Percentiles rank a stretch among this genome's conserved stretches.
Conservation (phyloP, 2,888 invertebrate genomes). For the Steromphala cineraria region DNA sequence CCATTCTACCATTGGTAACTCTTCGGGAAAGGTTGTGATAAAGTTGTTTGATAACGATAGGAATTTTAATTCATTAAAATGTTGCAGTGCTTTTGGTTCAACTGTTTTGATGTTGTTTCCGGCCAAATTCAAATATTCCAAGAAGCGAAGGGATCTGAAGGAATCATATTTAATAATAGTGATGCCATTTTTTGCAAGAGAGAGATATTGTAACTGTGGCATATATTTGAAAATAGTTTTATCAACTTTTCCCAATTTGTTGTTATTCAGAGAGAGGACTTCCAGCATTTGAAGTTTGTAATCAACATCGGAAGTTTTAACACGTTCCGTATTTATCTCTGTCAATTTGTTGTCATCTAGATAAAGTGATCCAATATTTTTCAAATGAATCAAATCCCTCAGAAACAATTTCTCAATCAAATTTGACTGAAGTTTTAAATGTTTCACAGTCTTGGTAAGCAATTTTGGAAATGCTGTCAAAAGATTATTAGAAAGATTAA, state of each 20-base stretch:
- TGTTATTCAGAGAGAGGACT: constrained; percentile 23
- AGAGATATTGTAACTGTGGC: constrained; percentile 20
- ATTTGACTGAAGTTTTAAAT: constrained; percentile 27
- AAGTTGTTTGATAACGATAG: constrained; percentile 42
- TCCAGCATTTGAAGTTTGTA: constrained; percentile 10
- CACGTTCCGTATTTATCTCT: neutral
- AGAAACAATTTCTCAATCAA: constrained; percentile 16
- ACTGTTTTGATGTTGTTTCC: constrained; percentile 36
- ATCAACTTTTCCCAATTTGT: constrained; percentile 23
- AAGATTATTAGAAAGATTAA: constrained; percentile 40
- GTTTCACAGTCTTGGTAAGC: constrained; percentile 23
- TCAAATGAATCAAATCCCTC: neutral
- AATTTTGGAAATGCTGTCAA: constrained; percentile 25
- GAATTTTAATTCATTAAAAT: constrained; percentile 32
- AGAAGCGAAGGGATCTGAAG: constrained; percentile 24
- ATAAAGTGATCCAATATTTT: constrained; percentile 7
- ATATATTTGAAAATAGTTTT: neutral
- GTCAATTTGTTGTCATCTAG: constrained; percentile 23
- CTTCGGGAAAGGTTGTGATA: constrained; percentile 34
- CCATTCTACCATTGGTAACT: constrained; percentile 45
- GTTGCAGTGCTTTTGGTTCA: constrained; percentile 29
- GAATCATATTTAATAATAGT: constrained; percentile 4
- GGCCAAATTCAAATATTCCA: constrained; percentile 40
- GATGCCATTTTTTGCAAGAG: constrained; percentile 34
- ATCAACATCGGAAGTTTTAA: neutral